A percentile compares a stretch with the other conserved stretches of the same genome.
phyloP scores from a whole-genome alignment of 2,113 vertebrate species.

The Neodontobutis hainanensis region DNA sequence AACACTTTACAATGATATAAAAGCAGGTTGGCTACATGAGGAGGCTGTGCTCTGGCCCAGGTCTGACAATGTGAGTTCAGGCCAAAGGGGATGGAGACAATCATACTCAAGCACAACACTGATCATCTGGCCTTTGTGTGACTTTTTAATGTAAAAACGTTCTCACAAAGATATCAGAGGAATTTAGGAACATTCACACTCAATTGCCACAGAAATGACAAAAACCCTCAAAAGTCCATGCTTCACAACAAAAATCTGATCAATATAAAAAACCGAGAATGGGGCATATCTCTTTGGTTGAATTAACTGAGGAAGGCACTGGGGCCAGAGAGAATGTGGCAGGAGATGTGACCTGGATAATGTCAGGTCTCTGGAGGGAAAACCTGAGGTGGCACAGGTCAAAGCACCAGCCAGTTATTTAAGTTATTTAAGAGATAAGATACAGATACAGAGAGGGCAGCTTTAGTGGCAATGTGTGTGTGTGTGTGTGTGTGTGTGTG shows the following conservation, averaged over 20 bases:
- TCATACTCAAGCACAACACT: no score
- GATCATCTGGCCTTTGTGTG: no score
- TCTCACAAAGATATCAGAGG: background rate
- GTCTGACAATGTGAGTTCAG: no score
- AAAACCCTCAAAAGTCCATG: conserved; percentile 21
- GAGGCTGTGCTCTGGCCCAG: no score
- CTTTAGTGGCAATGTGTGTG: conserved; percentile 30
- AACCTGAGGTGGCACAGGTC: conserved; percentile 7
- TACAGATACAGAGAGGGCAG: background rate
- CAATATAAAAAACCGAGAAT: conserved; percentile 4
- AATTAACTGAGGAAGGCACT: background rate
- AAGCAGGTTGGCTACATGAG: no score
- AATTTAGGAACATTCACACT: conserved; percentile 15
- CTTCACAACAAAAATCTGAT: conserved; percentile 26
- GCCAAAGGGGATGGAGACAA: no score
- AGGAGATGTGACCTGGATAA: conserved; percentile 19
- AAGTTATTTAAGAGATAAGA: conserved; percentile 19
- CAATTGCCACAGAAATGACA: conserved; percentile 20
- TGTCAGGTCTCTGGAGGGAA: background rate
- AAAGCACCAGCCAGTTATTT: conserved; percentile 2
- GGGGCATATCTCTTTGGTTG: background rate
- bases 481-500: no score
- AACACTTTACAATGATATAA: no score
- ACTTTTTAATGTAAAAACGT: background rate
- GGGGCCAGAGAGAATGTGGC: background rate